Evolutionary conservation across 2,113 vertebrate genomes (phyloP).

Genomic region (Protobothrops flavoviridis): DNA sequence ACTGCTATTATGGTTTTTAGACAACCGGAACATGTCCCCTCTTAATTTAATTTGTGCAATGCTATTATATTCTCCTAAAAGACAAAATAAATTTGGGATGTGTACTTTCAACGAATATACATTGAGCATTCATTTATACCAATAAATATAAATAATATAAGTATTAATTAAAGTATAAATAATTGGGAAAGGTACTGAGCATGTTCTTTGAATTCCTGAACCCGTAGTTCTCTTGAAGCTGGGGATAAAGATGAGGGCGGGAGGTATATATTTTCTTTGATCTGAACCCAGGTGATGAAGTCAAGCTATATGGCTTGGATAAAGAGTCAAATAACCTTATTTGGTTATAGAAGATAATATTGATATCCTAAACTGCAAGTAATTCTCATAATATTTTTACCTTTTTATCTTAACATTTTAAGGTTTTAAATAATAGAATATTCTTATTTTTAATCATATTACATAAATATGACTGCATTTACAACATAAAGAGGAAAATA

Average conservation of each 20-base stretch:
- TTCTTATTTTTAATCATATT: neutral
- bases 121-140: neutral
- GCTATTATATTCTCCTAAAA: neutral
- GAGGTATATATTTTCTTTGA: neutral
- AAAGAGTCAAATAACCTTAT: neutral
- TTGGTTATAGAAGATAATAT: neutral
- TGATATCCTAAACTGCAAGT: neutral
- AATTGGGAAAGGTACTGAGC: neutral
- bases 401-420: neutral
- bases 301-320: neutral
- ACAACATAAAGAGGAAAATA: neutral
- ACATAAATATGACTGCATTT: neutral
- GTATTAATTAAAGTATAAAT: neutral
- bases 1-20: neutral
- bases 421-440: neutral
- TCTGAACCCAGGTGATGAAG: neutral
- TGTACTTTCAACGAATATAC: neutral
- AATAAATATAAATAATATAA: neutral
- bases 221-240: neutral
- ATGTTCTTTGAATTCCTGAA: neutral
- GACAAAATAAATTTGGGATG: neutral
- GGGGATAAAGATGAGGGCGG: neutral
- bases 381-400: neutral
- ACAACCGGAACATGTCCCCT: neutral
- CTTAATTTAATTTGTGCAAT: neutral